Base-by-base conservation (phyloP, 1,140 invertebrate species). In the Stegodyphus mimosarum region DNA sequence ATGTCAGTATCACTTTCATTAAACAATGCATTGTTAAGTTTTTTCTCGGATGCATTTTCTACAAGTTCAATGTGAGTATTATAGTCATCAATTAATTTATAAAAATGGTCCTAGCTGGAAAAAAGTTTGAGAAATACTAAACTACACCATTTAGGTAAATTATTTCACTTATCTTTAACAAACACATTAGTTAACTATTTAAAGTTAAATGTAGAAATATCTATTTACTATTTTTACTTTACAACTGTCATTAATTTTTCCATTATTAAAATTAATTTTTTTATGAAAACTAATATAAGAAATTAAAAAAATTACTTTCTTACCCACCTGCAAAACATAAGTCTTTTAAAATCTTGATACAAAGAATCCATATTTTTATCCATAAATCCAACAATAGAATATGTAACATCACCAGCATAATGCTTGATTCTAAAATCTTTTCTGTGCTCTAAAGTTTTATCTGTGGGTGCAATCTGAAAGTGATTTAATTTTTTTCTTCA, bases 311-410 rank as follows among this genome's bases (percentile, higher is more conserved):
- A 52, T 10, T 60, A 51, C 13, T 18, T 17, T 33, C 33, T 76
- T 72, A 85, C 66, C 53, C 78, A 91, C 91, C 91, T 92, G 88
- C 90, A 95, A 91, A 94, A 97, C 70, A 99, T 91, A 71, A 99
- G 91, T 49, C 97, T 92, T 91, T 98, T 99, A 88, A 98, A 96
- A 91, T 99, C 97, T 92, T 99, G 97, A 91, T 96, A 99, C 17
- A 99, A 91, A 2, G 95, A 95, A 90, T 99, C 97, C 90, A 95
- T 97, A 90, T 99, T 99, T 91, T 99, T 99, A 89, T 99, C 97
- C 89, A 99, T 93, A 90, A 99, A 99, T 13, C 96, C 96, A 55
- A 93, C 93, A 55, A 98, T 94, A 87, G 93, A 94, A 91, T 99
- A 99, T 33, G 95, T 95, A 4, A 99, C 97, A 91, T 98, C 96